Evolutionary conservation across 2,113 vertebrate genomes (phyloP).

Genomic region (Triplophysa dalaica): DNA sequence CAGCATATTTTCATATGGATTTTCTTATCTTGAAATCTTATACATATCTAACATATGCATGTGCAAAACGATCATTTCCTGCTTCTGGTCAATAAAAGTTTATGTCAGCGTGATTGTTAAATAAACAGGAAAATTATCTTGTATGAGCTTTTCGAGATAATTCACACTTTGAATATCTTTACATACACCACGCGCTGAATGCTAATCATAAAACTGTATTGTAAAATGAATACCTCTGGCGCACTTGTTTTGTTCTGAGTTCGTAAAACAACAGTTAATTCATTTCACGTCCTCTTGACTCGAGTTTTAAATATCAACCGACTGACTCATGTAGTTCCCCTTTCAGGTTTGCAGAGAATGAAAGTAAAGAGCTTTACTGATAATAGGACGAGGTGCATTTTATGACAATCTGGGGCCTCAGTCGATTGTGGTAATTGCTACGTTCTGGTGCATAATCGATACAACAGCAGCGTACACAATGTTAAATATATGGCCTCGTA

Average conservation of each 20-base stretch:
- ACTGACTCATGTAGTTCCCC: conserved; percentile 73
- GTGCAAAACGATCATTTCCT: background rate
- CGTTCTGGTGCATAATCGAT: background rate
- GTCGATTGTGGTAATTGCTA: conserved; percentile 57
- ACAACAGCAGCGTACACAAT: background rate
- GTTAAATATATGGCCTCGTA: background rate
- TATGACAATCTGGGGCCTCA: conserved; percentile 38
- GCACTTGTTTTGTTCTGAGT: conserved; percentile 11
- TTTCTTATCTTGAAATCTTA: background rate
- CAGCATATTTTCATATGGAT: background rate
- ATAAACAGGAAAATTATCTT: too few species aligned
- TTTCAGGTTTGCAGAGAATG: conserved; percentile 63
- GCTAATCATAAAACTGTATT: background rate
- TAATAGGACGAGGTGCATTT: conserved; percentile 44
- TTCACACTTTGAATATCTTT: background rate
- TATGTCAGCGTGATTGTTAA: background rate
- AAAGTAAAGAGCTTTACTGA: conserved; percentile 39
- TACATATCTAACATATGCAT: background rate
- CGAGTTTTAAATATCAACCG: conserved; percentile 81
- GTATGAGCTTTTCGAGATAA: too few species aligned
- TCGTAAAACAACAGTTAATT: conserved; percentile 57
- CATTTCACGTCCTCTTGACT: conserved; percentile 54
- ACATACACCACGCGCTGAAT: background rate
- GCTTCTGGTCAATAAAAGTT: background rate
- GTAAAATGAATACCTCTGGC: background rate